Percentiles rank a stretch among this genome's conserved stretches.
phyloP scores from a whole-genome alignment of 2,113 vertebrate genomes.

The Tor tambroides region DNA sequence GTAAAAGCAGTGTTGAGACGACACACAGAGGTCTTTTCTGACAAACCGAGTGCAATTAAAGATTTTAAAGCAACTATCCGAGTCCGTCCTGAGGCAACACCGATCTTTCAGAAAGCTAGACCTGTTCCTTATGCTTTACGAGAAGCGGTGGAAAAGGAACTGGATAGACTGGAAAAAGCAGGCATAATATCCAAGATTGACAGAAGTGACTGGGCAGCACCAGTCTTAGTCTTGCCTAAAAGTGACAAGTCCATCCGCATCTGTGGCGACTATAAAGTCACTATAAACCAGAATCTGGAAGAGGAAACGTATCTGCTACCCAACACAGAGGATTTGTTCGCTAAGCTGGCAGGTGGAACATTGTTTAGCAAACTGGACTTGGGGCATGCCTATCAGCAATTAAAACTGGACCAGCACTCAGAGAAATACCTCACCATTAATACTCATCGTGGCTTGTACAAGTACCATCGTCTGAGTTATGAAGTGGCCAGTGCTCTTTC shows the following conservation, averaged over 20 bases:
- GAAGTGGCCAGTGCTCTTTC: conserved; percentile 17
- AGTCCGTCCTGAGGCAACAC: neutral
- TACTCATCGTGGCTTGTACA: neutral
- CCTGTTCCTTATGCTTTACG: neutral
- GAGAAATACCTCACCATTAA: neutral
- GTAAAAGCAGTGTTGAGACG: neutral
- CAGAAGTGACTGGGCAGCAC: neutral
- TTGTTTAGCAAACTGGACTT: neutral
- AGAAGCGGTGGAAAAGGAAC: neutral
- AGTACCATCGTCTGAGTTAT: neutral
- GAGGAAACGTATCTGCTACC: neutral
- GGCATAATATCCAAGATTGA: neutral
- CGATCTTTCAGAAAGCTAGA: neutral
- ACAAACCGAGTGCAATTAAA: neutral
- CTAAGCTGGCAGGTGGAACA: neutral
- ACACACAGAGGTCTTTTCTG: neutral
- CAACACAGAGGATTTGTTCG: conserved; percentile 4
- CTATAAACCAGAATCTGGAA: neutral
- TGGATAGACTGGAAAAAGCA: neutral
- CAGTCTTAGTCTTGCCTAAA: neutral
- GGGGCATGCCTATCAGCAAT: neutral
- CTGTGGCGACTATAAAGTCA: neutral
- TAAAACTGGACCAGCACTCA: neutral
- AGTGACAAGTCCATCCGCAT: neutral
- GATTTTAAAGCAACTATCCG: neutral